Evolutionary conservation across 2,888 invertebrate species (phyloP), one percentile per base, ranked within the genome.

Genomic region (Octonoba sinensis): DNA sequence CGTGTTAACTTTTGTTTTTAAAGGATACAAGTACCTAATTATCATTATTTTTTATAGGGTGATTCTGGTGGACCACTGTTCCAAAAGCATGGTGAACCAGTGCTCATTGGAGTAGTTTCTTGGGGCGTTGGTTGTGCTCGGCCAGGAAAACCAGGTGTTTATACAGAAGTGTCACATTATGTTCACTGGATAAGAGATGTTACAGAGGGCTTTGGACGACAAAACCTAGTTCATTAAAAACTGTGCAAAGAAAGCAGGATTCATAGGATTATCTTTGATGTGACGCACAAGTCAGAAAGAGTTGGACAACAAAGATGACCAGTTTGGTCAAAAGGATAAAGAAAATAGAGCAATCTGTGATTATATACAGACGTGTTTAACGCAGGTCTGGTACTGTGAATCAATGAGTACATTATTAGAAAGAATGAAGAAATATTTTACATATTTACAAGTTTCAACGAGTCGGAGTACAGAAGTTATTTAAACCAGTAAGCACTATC

Each of bases 101-200:
- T 75, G n/a, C 54, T 83, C 1, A 75, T 83, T 20, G 83, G 83
- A 18, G 77, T 83, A 1, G 83, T 83, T 2, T 83, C 83, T 0
- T 83, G 83, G 83, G 83, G 83, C 49, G 70, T 73, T 6, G 83
- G 83, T 16, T 83, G 83, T 59, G 83, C 83, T 3, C 62, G 83
- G 57, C 83, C 83, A 13, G 73, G 73, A 44, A 67, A 73, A 20
- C 83, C 83, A 1, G 83, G 83, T 44, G 83, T 83, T 1, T 83
- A 83, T 16, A 83, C 77, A 1, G 69, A 73, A 83, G 77, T 83
- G 1, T 67, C 83, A 2, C 73, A 73, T 46, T 83, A 78, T 44
- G 49, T 83, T 47, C 70, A 56, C 18, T 83, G 83, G 83, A 83
- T 83, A 16, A 47, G 65, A n/a, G 67, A 57, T 36, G 70, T 82